Percentiles rank a stretch among this genome's conserved stretches.
Conservation (phyloP, 92 coral and sea anemone species). For the Anthopleura xanthogrammica region DNA sequence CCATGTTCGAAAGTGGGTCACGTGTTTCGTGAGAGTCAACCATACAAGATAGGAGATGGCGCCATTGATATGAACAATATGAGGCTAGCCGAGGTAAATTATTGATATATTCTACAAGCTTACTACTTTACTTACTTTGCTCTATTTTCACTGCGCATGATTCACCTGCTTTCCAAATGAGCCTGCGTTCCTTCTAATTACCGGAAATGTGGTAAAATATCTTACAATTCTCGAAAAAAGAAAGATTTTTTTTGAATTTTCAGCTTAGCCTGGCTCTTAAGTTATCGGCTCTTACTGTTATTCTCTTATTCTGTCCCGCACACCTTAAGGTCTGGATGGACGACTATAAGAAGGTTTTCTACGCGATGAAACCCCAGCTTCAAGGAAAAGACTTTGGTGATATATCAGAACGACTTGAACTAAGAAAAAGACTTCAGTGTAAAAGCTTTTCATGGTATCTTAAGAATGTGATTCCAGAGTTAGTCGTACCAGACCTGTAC, state of each 20-base stretch:
- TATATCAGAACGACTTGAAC: conserved; percentile 61
- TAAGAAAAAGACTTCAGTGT: conserved; percentile 72
- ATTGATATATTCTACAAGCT: not conserved
- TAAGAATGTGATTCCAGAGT: conserved; percentile 84
- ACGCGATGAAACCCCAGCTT: conserved; percentile 85
- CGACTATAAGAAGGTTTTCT: conserved; percentile 81
- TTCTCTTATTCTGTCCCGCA: not conserved
- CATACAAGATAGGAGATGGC: conserved; percentile 88
- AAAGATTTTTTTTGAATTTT: no score
- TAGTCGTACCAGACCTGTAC: conserved; percentile 81
- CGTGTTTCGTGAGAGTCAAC: conserved; percentile 97
- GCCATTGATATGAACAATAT: conserved; percentile 88
- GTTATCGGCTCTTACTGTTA: not conserved
- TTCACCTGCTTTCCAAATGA: not conserved
- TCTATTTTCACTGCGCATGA: not conserved
- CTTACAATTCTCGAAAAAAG: no score
- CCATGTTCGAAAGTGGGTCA: conserved; percentile 99
- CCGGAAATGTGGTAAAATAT: not conserved
- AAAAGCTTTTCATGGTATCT: conserved; percentile 93
- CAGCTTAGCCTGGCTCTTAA: no score
- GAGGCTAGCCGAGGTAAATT: conserved; percentile 75
- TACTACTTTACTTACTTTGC: no score
- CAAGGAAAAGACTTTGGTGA: conserved; percentile 75
- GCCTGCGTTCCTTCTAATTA: not conserved
- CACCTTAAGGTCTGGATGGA: conserved; percentile 84